Base-by-base conservation (phyloP, 2,797 vertebrate species). In the Tokudaia tokunoshimensis region DNA sequence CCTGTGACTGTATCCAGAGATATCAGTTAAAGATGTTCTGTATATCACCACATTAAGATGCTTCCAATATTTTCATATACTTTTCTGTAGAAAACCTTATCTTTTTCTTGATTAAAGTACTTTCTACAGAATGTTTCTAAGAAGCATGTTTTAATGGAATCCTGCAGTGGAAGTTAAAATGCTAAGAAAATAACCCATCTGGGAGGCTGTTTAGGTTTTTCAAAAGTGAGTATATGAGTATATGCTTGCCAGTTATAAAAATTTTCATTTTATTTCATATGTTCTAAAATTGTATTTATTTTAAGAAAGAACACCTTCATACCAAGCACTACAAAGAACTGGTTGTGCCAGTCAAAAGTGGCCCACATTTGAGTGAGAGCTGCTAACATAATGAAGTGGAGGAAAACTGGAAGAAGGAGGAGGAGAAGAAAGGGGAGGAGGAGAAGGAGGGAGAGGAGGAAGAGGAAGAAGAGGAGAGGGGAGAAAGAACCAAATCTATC, bases 301-400 rank as follows among this genome's bases (percentile, higher is more conserved):
- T 37, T 75, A 79, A 83, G 75, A 75, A 22, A 65, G 37, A 74
- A 15, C 9, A 20, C 61, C 34, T 70, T 89, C 93, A 86, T 85
- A 89, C 10, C n/a, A 8, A 50, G 24, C 29, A 61, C 13, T 70
- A 13, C 8, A 31, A 72, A 79, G 37, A 24, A 82, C 80, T 0
- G 67, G 17, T 11, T 34, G 29, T 85, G n/a, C 59, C 75, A 61
- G 88, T 75, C 47, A 87, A 92, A 57, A 7, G 17, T 50, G 55
- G 41, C 61, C 85, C 67, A 78, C 57, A 87, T 57, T 59, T 70
- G 78, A 95, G 57, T 78, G 29, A 92, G 70, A 92, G 83, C 76
- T 75, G 44, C 24, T 63, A 61, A 72, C 70, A 91, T 67, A 6
- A 34, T 63, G 37, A 83, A 50, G 37, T 19, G 6, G 1, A 76